Conservation (phyloP, 1,140 invertebrate species). For the Brachionus manjavacas region DNA sequence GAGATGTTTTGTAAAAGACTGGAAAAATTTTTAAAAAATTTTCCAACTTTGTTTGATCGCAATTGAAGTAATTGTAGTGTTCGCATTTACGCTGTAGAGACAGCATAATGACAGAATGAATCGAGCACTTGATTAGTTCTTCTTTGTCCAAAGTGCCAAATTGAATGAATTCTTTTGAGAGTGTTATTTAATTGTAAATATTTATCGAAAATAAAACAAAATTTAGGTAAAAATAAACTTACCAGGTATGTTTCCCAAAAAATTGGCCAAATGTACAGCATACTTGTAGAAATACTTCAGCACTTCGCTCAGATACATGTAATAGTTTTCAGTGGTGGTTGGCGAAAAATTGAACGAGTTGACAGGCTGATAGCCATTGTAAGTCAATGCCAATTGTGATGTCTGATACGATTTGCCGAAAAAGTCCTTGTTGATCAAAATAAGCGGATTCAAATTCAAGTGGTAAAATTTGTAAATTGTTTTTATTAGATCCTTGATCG, state of each 20-base stretch:
- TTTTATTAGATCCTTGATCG: constrained; percentile 21
- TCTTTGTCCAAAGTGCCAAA: constrained; percentile 14
- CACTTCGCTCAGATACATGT: neutral
- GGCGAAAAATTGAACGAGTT: neutral
- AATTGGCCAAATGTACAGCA: neutral
- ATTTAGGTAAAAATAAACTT: neutral
- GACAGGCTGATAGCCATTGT: neutral
- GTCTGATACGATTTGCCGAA: neutral
- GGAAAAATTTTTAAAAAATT: constrained; percentile 29
- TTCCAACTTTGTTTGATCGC: constrained; percentile 33
- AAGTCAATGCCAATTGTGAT: neutral
- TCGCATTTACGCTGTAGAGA: constrained; percentile 37
- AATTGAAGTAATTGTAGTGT: constrained; percentile 38
- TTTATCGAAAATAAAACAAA: neutral
- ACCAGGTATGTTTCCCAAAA: neutral
- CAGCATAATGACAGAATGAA: constrained; percentile 28
- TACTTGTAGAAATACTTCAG: neutral
- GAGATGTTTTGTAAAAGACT: constrained; percentile 16
- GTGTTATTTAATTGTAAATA: neutral
- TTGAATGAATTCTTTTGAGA: neutral
- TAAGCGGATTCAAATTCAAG: constrained; percentile 6
- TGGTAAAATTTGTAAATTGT: constrained; percentile 20
- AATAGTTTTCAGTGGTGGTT: neutral
- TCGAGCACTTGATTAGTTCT: constrained; percentile 35
- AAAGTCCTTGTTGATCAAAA: neutral